Percentiles rank a stretch among this genome's conserved stretches.
Conservation (phyloP, 2,113 vertebrate species). For the Spea bombifrons region DNA sequence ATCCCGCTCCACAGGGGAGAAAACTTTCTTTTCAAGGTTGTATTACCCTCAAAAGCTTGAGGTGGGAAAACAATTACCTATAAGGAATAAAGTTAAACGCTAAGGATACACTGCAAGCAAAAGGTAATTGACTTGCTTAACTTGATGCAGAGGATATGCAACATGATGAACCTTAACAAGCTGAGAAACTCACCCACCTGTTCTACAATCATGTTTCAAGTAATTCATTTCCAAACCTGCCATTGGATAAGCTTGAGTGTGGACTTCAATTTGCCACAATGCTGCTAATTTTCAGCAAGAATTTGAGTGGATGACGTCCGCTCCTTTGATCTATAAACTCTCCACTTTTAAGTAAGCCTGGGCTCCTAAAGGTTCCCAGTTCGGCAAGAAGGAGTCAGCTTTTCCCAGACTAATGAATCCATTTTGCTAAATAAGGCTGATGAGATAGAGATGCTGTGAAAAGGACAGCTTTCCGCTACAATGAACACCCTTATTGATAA, state of each 20-base stretch:
- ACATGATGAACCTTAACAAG: constrained; percentile 36
- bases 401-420: constrained; percentile 9
- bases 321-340: constrained; percentile 64
- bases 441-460: constrained; percentile 43
- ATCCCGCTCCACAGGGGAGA: too few species aligned
- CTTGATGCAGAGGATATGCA: constrained; percentile 52
- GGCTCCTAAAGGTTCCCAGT: constrained; percentile 55
- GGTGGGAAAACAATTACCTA: constrained; percentile 41
- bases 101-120: constrained; percentile 26
- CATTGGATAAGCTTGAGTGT: neutral
- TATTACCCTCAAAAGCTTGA: constrained; percentile 24
- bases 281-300: constrained; percentile 63
- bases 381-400: constrained; percentile 63
- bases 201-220: constrained; percentile 11
- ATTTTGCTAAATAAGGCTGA: constrained; percentile 53
- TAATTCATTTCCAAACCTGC: constrained; percentile 28
- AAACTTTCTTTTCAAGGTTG: too few species aligned
- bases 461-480: constrained; percentile 30
- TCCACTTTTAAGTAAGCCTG: constrained; percentile 57
- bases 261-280: constrained; percentile 54
- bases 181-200: constrained; percentile 38
- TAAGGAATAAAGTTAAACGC: constrained; percentile 54
- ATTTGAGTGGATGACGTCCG: constrained; percentile 44
- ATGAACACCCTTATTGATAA: constrained; percentile 54
- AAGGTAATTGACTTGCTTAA: constrained; percentile 45